Evolutionary conservation across 2,888 invertebrate species (phyloP), one percentile per base, ranked within the genome.

Genomic region (Drosophila subsilvestris): DNA sequence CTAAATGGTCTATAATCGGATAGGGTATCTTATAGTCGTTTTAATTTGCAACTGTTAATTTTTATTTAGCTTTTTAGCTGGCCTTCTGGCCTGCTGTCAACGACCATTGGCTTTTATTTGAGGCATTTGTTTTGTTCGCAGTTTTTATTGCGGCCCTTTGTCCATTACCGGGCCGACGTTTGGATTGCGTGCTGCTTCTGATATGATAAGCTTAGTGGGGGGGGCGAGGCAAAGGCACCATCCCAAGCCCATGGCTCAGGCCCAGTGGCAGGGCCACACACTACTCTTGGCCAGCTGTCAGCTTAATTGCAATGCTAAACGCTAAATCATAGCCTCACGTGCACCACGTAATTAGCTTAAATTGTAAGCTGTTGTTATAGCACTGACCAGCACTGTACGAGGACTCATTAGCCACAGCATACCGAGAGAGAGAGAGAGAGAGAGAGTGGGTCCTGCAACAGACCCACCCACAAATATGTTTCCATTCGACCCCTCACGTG

Each of bases 271-370:
- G 12, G 17, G 2, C 27, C 58, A 18, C 48, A 22, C 17, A 2
- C 20, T 49, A 14, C 18, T 9, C 50, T 48, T 42, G 54, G 12
- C 60, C 53, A 62, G 82, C 53, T 66, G 65, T 66, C 62, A 54
- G 67, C 78, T 85, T 86, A 88, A 86, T 86, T 88, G 85, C 76
- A 78, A 68, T 74, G 79, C 79, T 86, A 88, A 88, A 87, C 79
- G 89, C 71, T 79, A 86, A 85, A 88, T 85, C 89, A 86, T 77
- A 76, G 70, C 78, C 72, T 83, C 78, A 86, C 80, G 86, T 86
- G 84, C 88, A 76, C 73, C 76, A 83, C 86, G 84, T 88, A 86
- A 86, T 86, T 86, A 86, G 87, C 85, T 85, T 80, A 88, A 86
- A 87, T 86, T 86, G 85, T 77, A 79, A 77, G 88, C 75, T 62